Base-by-base conservation (phyloP, 2,797 vertebrate genomes). In the Esox lucius region DNA sequence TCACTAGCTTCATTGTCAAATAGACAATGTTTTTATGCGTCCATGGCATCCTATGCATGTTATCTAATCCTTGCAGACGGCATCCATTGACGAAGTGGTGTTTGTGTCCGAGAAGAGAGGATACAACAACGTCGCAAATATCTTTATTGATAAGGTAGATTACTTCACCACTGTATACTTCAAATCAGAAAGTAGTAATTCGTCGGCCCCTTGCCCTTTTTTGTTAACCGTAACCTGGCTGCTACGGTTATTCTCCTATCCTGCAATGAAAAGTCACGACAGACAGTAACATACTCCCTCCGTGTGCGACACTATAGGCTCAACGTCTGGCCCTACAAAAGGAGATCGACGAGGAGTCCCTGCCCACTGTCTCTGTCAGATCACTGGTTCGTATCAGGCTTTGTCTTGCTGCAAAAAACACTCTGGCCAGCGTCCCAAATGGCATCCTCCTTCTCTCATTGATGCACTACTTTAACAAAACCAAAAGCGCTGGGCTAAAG, bases 291-390 rank as follows among this genome's bases (percentile, higher is more conserved):
- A 12, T 46, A 46, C 42, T 46, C 35, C 35, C 35, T 39, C 35
- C 7, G 1, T 46, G 6, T 46, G 42, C 12, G 12, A 46, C 17
- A 22, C 70, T 42, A 74, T 73, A 96, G 95, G 89, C 72, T 9
- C 93, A 91, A 75, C 84, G 90, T 4, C 90, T 90, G 83, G 92
- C 92, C 56, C 90, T 96, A 24, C 94, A 97, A 62, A 93, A 91
- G 79, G 95, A 97, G 70, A 92, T 95, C 0, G 95, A 96, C 72
- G 80, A 91, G 59, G 95, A 92, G 80, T 96, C 95, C 0, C 92
- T 91, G 78, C 84, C 87, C 15, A 73, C 74, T 42, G 56, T 70
- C 24, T 16, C 35, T 8, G 26, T 4, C 73, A 80, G 51, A 75
- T 48, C 46, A 1, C 65, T 75, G 78, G 90, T 91, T 39, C 53